A percentile compares a stretch with the other conserved stretches of the same genome.
These are phyloP conservation scores for Platycheirus rosarum DNA, from an alignment of 2,888 invertebrate species.

Conservation along the genomic window DNA sequence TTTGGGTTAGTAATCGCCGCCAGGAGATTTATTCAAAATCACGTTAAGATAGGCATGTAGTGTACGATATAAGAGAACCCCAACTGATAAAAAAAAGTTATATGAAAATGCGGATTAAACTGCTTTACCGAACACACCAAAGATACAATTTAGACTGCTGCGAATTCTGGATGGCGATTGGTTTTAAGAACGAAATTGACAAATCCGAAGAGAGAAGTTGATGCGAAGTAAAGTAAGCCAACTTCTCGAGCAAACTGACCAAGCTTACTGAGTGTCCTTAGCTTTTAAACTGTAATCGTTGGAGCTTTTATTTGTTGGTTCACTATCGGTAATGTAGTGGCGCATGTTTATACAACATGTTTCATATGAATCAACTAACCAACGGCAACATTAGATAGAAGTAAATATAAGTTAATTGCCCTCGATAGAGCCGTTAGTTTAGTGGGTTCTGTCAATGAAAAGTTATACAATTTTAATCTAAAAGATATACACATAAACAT, in stretches of 20 bases:
- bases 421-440: too few species aligned
- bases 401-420: too few species aligned
- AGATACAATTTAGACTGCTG: conserved; percentile 54
- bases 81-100: background rate
- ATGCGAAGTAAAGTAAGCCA: conserved; percentile 59
- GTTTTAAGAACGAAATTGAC: conserved; percentile 12
- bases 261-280: conserved; percentile 79
- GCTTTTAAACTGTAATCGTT: conserved; percentile 80
- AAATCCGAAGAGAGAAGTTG: conserved; percentile 35
- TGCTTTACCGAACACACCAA: conserved; percentile 53
- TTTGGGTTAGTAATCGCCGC: conserved; percentile 48
- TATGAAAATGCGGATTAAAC: conserved; percentile 37
- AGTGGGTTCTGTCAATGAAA: conserved; percentile 57
- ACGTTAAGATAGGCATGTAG: conserved; percentile 49
- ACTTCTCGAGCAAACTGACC: conserved; percentile 77
- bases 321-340: conserved; percentile 20
- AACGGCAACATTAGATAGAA: conserved; percentile 19
- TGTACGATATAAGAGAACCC: background rate
- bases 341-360: conserved; percentile 61
- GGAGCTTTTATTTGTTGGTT: conserved; percentile 64
- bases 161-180: conserved; percentile 15
- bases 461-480: conserved; percentile 35
- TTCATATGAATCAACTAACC: conserved; percentile 20
- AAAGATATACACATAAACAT: background rate
- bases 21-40: conserved; percentile 56